phyloP scores from a whole-genome alignment of 2,113 vertebrate genomes.

The Sinocyclocheilus anshuiensis region DNA sequence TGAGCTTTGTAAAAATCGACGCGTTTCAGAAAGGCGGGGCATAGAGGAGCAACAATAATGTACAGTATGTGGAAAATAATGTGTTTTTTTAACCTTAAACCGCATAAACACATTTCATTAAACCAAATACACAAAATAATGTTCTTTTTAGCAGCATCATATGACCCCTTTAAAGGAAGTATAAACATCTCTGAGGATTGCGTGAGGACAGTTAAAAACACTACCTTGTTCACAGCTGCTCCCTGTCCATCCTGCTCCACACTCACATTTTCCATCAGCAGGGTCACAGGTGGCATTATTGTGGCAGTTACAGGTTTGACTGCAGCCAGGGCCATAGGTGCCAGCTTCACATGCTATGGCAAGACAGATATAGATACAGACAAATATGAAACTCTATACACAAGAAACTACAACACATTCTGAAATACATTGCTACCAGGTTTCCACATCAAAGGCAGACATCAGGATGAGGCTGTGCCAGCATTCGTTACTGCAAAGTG shows the following conservation, averaged over 20 bases:
- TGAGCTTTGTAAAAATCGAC: too few relatives aligned
- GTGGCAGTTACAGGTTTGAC: constrained; percentile 80
- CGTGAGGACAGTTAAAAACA: not conserved
- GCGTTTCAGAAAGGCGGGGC: too few relatives aligned
- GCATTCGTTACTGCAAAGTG: not conserved
- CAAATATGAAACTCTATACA: not conserved
- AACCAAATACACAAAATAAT: too few relatives aligned
- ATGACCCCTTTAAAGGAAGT: not conserved
- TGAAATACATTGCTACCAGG: constrained; percentile 12
- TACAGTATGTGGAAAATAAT: too few relatives aligned
- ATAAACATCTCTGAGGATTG: not conserved
- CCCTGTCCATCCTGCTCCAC: constrained; percentile 84
- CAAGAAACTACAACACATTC: not conserved
- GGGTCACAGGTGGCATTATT: constrained; percentile 84
- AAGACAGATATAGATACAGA: constrained; percentile 2
- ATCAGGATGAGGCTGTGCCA: not conserved
- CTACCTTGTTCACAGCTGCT: constrained; percentile 84
- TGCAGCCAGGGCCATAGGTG: constrained; percentile 83
- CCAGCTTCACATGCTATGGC: constrained; percentile 81
- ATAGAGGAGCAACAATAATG: too few relatives aligned
- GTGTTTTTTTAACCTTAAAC: too few relatives aligned
- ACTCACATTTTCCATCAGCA: constrained; percentile 80
- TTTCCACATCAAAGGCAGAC: constrained; percentile 28
- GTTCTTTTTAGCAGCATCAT: too few relatives aligned
- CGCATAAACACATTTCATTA: too few relatives aligned